Evolutionary conservation across 2,113 vertebrate genomes (phyloP), one percentile per base, ranked within the genome.

Genomic region (Syngnathus typhle): DNA sequence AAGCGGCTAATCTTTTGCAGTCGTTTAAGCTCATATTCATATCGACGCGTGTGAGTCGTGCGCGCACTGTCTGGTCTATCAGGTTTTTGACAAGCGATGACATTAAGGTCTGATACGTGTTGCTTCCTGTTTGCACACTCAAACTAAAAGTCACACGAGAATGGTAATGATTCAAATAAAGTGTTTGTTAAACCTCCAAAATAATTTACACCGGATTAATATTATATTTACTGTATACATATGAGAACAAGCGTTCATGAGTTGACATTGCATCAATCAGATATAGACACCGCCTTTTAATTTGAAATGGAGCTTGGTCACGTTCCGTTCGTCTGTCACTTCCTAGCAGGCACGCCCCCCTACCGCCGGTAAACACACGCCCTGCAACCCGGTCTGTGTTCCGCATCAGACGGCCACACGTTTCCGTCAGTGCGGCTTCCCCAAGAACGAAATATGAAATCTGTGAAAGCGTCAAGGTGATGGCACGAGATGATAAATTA

Each of bases 321-420:
- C 6, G 2, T n/a, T 41, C n/a, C 41, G 39, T 6, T 0, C 0
- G 2, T 7, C 10, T 64, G 32, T 0, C 66, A 16, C 21, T 44
- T 44, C 2, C 70, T 65, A 62, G 64, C 79, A 82, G 85, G 86
- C 89, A 90, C 89, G 84, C 89, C 88, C 88, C 27, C 27, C 27
- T 32, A 32, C 27, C 73, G 78, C 65, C 62, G 60, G 65, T 82
- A 32, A 76, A 27, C 71, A 74, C 84, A 80, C 67, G 52, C 66
- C 19, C 39, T 15, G 12, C 1, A 44, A 10, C 39, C 38, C 39
- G 21, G 21, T 15, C 6, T 43, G 12, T 62, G 41, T 1, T 27
- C 12, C 21, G 7, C 37, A 13, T 3, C n/a, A 0, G 60, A 41
- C 58, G 38, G 37, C 16, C 18, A 60, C 36, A n/a, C 37, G 1